Base-by-base conservation (phyloP, 2,113 vertebrate genomes). In the Dasyurus viverrinus region DNA sequence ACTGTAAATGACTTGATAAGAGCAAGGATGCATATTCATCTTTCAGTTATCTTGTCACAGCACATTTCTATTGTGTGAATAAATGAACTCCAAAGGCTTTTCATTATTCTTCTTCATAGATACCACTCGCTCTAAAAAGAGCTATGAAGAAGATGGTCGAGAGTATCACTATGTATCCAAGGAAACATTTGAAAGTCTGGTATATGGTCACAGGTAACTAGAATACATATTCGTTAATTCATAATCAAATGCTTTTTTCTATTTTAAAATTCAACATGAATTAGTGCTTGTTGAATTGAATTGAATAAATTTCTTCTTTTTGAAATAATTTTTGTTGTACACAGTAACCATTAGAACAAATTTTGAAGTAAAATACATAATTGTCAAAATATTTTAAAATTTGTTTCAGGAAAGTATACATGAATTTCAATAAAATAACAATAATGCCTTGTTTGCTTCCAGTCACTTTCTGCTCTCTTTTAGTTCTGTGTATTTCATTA, bases 101-200 rank as follows among this genome's bases (percentile, higher is more conserved):
- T 0, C 60, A 94, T 97, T 92, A 16, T 1, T 52, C 53, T 93
- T 95, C 53, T 53, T 91, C 76, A 94, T 97, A 99, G 99, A 99
- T 94, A 99, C 99, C 10, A 99, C 99, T 57, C 98, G 99, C 96
- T 97, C 98, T 48, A 99, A 99, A 94, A 99, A 99, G 98, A 99
- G 98, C 94, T 99, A 99, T 48, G 99, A 99, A 98, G 98, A 99
- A 93, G 98, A 99, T 12, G 99, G 99, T 8, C 98, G 99, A 97
- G 99, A 99, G 90, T 99, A 99, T 98, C 98, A 99, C 96, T 99
- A 99, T n/a, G 98, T 99, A 96, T 99, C 98, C 48, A 99, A 99
- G 91, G 99, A 99, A 97, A 98, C 98, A 54, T 99, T 99, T 97
- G 99, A 99, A 98, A 99, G 98, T 96, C 99, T 99, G 99, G 97